These are phyloP conservation scores for Macquaria australasica DNA, from an alignment of 2,113 vertebrate genomes.

Conservation along the genomic window DNA sequence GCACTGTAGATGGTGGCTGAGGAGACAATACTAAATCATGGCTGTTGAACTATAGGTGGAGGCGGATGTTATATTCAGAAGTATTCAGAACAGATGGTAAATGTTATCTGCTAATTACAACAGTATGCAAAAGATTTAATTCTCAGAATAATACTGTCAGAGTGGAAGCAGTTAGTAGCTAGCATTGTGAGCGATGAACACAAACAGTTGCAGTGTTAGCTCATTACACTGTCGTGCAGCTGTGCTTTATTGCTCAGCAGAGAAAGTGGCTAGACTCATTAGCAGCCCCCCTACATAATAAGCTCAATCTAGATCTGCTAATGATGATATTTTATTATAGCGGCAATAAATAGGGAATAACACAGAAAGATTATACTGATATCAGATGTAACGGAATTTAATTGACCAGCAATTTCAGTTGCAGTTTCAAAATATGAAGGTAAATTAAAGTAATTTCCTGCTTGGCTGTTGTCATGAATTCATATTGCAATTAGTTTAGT, in stretches of 20 bases:
- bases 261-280: constrained; percentile 47
- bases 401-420: constrained; percentile 14
- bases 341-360: constrained; percentile 26
- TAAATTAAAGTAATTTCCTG: not conserved
- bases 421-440: constrained; percentile 31
- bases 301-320: constrained; percentile 30
- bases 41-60: not conserved
- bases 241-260: constrained; percentile 37
- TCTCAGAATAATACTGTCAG: not conserved
- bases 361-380: constrained; percentile 23
- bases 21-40: not conserved
- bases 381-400: not conserved
- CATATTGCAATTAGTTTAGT: not conserved
- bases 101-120: constrained; percentile 4
- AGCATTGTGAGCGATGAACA: constrained; percentile 17
- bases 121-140: constrained; percentile 1
- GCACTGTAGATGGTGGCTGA: not conserved
- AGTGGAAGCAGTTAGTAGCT: constrained; percentile 19
- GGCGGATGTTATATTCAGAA: not conserved
- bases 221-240: constrained; percentile 23
- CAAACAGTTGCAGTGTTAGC: constrained; percentile 16
- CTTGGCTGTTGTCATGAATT: not conserved
- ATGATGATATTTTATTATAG: constrained; percentile 44
- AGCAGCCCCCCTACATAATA: constrained; percentile 20
- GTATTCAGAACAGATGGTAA: constrained; percentile 5